Conservation (phyloP, 2,797 vertebrate genomes). For the Rhadinocentrus ornatus region DNA sequence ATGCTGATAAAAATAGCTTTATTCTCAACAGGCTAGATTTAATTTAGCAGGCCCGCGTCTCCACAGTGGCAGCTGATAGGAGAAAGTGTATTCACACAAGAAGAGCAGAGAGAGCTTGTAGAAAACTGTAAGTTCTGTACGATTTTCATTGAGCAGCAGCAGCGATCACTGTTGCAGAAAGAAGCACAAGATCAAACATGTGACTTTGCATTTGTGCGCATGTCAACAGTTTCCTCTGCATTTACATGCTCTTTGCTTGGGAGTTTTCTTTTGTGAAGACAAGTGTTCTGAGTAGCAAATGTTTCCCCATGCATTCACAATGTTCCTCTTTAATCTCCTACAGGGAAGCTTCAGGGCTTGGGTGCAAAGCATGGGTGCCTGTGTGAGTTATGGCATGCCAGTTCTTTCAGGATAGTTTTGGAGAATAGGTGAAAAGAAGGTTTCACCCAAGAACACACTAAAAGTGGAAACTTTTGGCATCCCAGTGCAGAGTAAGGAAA, state of each 20-base stretch:
- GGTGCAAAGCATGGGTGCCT: slow-evolving; percentile 74
- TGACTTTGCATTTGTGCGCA: slow-evolving; percentile 34
- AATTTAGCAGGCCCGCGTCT: slow-evolving; percentile 76
- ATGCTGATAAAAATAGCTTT: slow-evolving; percentile 82
- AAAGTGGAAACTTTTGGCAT: slow-evolving; percentile 69
- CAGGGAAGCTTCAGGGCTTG: slow-evolving; percentile 68
- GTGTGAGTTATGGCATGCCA: slow-evolving; percentile 75
- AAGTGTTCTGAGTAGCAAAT: slow-evolving; percentile 58
- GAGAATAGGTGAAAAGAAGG: slow-evolving; percentile 50
- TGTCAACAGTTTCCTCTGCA: slow-evolving; percentile 21
- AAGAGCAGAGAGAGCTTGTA: slow-evolving; percentile 29
- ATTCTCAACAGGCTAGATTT: slow-evolving; percentile 79
- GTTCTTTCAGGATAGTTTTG: slow-evolving; percentile 47
- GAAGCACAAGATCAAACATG: slow-evolving; percentile 11
- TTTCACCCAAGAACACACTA: slow-evolving; percentile 64
- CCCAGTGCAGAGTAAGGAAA: slow-evolving; percentile 38
- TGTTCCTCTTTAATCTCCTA: slow-evolving; percentile 75
- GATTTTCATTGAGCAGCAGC: slow-evolving; percentile 13
- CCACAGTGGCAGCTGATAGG: slow-evolving; percentile 63
- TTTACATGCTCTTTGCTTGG: slow-evolving; percentile 23
- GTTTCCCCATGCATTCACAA: slow-evolving; percentile 65
- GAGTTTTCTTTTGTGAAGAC: slow-evolving; percentile 51
- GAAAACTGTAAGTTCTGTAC: slow-evolving; percentile 21
- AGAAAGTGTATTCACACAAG: slow-evolving; percentile 48
- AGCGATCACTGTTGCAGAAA: slow-evolving; percentile 11